These are phyloP conservation scores for Ctenopoma kingsleyae DNA, from an alignment of 2,797 vertebrate species.

Conservation along the genomic window DNA sequence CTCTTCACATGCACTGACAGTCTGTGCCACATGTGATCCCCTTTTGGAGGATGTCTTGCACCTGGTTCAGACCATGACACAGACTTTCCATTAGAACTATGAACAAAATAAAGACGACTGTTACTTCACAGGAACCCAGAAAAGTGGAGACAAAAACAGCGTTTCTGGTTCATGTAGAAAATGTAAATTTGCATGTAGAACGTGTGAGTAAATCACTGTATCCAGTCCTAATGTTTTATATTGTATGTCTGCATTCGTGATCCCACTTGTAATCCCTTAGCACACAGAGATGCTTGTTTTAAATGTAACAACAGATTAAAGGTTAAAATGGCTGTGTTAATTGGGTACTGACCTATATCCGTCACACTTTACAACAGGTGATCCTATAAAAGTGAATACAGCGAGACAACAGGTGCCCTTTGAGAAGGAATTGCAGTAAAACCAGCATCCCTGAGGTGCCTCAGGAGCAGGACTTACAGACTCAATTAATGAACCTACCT, in stretches of 20 bases:
- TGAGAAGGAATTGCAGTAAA: slow-evolving; percentile 69
- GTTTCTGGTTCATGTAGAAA: slow-evolving; percentile 79
- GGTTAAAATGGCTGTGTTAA: slow-evolving; percentile 68
- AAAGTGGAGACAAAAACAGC: slow-evolving; percentile 76
- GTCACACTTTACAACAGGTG: slow-evolving; percentile 77
- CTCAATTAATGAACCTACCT: slow-evolving; percentile 89
- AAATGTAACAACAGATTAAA: slow-evolving; percentile 69
- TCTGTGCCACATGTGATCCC: slow-evolving; percentile 98
- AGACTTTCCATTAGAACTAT: slow-evolving; percentile 99
- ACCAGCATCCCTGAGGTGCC: slow-evolving; percentile 80
- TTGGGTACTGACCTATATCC: slow-evolving; percentile 79
- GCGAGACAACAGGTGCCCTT: slow-evolving; percentile 61
- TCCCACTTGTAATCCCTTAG: slow-evolving; percentile 66
- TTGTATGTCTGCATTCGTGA: slow-evolving; percentile 12
- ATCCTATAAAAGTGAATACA: slow-evolving; percentile 74
- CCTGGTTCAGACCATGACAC: slow-evolving; percentile 99
- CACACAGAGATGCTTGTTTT: slow-evolving; percentile 81
- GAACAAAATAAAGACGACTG: slow-evolving; percentile 95
- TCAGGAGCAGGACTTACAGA: slow-evolving; percentile 73
- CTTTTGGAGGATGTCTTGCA: slow-evolving; percentile 96
- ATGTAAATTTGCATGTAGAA: neutral
- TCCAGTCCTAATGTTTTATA: neutral
- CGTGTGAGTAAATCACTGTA: neutral
- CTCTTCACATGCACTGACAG: slow-evolving; percentile 98
- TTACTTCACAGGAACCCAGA: slow-evolving; percentile 86